These are phyloP conservation scores for Ictalurus punctatus DNA, from an alignment of 2,113 vertebrate species.

Conservation along the genomic window DNA sequence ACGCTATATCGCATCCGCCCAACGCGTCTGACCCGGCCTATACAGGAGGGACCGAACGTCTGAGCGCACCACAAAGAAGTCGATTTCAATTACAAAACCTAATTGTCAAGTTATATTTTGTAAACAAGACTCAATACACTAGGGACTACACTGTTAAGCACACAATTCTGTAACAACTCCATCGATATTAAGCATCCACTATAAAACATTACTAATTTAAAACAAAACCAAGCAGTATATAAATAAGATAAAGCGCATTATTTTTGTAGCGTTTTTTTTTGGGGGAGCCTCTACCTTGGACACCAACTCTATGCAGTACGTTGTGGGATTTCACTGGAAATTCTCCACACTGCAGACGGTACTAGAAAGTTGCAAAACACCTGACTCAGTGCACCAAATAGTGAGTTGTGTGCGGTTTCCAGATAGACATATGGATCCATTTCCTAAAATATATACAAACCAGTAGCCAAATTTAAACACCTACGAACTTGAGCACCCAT, in stretches of 20 bases:
- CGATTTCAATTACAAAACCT: constrained; percentile 18
- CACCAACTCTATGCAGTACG: background rate
- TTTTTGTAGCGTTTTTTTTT: no score
- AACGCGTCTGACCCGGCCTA: background rate
- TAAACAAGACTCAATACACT: background rate
- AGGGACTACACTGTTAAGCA: background rate
- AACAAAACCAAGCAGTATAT: background rate
- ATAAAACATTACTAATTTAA: background rate
- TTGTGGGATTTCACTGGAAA: background rate
- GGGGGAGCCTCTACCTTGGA: background rate
- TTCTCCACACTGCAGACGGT: background rate
- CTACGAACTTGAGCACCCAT: background rate
- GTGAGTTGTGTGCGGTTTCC: background rate
- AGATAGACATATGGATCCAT: no score
- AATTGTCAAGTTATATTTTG: background rate
- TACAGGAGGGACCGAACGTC: background rate
- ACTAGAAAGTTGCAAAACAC: background rate
- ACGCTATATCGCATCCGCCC: no score
- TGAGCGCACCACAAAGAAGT: background rate
- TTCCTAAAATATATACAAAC: background rate
- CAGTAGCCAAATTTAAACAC: background rate
- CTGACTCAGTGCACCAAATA: background rate
- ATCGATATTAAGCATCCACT: background rate
- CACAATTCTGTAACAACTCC: background rate
- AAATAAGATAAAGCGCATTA: background rate